A percentile compares a stretch with the other conserved stretches of the same genome.
These are phyloP conservation scores for Loris lydekkerianus DNA, from an alignment of 2,797 vertebrate species.

Conservation along the genomic window DNA sequence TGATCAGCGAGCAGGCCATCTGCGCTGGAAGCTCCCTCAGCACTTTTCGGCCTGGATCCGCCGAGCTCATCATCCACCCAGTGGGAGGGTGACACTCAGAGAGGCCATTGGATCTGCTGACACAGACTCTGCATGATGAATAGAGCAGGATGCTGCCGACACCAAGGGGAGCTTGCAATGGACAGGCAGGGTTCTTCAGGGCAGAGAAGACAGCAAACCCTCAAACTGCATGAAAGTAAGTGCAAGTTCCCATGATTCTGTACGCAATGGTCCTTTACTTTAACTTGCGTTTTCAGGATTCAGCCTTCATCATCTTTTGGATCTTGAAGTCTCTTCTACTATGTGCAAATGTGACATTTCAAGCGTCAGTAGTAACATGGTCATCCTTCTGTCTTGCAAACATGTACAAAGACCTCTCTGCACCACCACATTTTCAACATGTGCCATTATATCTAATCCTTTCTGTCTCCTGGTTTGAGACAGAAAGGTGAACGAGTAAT, in stretches of 20 bases:
- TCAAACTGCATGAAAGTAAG: not conserved
- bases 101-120: slow-evolving; percentile 67
- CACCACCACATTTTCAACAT: slow-evolving; percentile 61
- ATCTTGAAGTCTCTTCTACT: not conserved
- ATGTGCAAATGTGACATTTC: slow-evolving; percentile 62
- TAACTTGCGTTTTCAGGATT: not conserved
- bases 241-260: not conserved
- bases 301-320: not conserved
- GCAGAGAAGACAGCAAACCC: not conserved
- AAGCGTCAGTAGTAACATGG: slow-evolving; percentile 52
- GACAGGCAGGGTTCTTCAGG: slow-evolving; percentile 1
- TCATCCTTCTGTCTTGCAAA: slow-evolving; percentile 61
- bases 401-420: not conserved
- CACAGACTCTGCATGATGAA: not conserved
- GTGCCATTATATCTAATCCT: slow-evolving; percentile 61
- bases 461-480: slow-evolving; percentile 70
- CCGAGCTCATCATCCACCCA: slow-evolving; percentile 35
- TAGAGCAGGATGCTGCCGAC: not conserved
- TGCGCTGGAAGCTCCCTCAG: slow-evolving; percentile 74
- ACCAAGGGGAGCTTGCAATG: not conserved
- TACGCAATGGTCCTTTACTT: not conserved
- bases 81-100: slow-evolving; percentile 14
- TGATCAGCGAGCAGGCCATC: slow-evolving; percentile 75
- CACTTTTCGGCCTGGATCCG: slow-evolving; percentile 45
- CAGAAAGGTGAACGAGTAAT: slow-evolving; percentile 79